These are phyloP conservation scores for Mustela nigripes DNA, from an alignment of 2,113 vertebrate species.

Conservation along the genomic window DNA sequence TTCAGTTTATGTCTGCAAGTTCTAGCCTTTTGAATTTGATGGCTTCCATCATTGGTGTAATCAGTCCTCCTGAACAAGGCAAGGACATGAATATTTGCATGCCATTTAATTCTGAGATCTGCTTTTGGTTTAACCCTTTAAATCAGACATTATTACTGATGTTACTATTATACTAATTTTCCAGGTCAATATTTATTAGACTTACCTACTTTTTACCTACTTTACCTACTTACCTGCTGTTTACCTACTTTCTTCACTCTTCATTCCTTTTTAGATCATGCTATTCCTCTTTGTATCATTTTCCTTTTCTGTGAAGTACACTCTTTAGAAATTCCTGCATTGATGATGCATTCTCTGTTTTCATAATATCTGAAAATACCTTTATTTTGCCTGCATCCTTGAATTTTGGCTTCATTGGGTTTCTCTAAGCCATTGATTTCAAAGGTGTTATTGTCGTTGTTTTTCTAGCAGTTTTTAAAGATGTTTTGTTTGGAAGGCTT, in stretches of 20 bases:
- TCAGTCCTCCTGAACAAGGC: background rate
- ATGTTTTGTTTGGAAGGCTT: background rate
- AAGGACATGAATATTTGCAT: background rate
- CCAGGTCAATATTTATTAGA: background rate
- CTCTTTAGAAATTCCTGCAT: background rate
- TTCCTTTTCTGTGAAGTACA: background rate
- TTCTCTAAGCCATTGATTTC: background rate
- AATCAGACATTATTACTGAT: background rate
- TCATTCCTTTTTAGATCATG: background rate
- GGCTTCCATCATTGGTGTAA: background rate
- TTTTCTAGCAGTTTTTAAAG: background rate
- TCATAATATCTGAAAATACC: background rate
- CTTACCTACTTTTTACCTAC: background rate
- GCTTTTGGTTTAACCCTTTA: slow-evolving; percentile 6
- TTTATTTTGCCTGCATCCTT: slow-evolving; percentile 1
- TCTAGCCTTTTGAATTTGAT: background rate
- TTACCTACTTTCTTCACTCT: background rate
- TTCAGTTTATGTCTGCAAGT: slow-evolving; percentile 17
- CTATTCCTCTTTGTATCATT: background rate
- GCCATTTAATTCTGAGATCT: background rate
- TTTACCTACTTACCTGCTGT: background rate
- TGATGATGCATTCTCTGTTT: background rate
- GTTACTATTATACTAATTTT: slow-evolving; percentile 17
- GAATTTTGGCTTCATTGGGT: slow-evolving; percentile 8
- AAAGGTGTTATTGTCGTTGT: background rate